Evolutionary conservation across 2,888 invertebrate species (phyloP).

Genomic region (Meloe dianella): DNA sequence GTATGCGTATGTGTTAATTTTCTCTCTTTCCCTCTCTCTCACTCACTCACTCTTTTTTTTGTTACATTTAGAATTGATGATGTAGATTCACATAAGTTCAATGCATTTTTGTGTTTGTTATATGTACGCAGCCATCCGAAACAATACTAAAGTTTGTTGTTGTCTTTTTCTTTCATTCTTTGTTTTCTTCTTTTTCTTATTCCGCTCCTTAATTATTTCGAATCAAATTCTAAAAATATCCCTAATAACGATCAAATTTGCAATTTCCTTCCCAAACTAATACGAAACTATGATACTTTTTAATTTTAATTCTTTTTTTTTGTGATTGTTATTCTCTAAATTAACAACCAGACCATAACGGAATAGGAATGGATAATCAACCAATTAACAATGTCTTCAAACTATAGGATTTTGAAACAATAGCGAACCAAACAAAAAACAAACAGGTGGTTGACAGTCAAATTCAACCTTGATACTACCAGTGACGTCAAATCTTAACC

Average conservation of each 20-base stretch:
- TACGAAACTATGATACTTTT: neutral
- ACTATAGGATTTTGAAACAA: neutral
- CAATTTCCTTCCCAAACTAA: neutral
- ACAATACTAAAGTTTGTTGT: conserved; percentile 29
- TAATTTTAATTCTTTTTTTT: neutral
- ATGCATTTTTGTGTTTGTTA: conserved; percentile 39
- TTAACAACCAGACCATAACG: conserved; percentile 2
- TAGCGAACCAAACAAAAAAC: neutral
- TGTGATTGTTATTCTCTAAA: neutral
- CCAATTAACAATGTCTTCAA: neutral
- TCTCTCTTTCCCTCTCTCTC: no score
- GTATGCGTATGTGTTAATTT: conserved; percentile 30
- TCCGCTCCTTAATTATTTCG: neutral
- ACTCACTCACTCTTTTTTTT: neutral
- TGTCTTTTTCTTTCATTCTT: neutral
- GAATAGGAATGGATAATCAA: conserved; percentile 4
- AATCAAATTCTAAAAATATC: neutral
- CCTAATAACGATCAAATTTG: neutral
- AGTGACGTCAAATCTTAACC: no score
- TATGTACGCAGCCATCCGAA: conserved; percentile 41
- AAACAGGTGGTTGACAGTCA: neutral
- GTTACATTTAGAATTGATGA: conserved; percentile 29
- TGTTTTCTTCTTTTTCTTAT: neutral
- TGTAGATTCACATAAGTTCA: conserved; percentile 47
- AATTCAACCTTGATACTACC: neutral